Conservation (phyloP, 2,797 vertebrate species). For the Enteromius paludinosus region DNA sequence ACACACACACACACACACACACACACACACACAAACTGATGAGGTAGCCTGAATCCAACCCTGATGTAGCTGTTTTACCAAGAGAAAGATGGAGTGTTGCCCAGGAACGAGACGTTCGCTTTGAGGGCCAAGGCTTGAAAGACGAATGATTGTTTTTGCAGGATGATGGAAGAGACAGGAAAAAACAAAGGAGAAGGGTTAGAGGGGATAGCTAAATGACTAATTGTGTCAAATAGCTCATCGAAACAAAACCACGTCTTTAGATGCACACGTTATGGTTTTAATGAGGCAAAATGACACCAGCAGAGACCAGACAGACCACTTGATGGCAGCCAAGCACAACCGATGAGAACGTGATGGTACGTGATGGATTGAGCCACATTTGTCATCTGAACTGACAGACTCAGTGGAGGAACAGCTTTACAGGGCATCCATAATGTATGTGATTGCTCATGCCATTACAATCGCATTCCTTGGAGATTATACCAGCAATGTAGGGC, state of each 20-base stretch:
- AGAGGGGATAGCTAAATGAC: slow-evolving; percentile 37
- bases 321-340: slow-evolving; percentile 76
- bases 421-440: slow-evolving; percentile 71
- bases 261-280: slow-evolving; percentile 6
- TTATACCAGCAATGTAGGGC: slow-evolving; percentile 45
- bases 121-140: slow-evolving; percentile 27
- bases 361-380: slow-evolving; percentile 21
- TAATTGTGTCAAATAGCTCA: slow-evolving; percentile 28
- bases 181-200: slow-evolving; percentile 21
- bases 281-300: slow-evolving; percentile 11
- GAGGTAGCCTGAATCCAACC: slow-evolving; percentile 44
- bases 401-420: slow-evolving; percentile 50
- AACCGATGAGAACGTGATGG: slow-evolving; percentile 24
- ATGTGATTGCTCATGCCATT: slow-evolving; percentile 73
- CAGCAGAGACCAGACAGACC: slow-evolving; percentile 47
- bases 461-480: slow-evolving; percentile 63
- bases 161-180: slow-evolving; percentile 26
- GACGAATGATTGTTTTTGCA: slow-evolving; percentile 26
- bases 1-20: slow-evolving; percentile 17
- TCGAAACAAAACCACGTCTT: slow-evolving; percentile 15
- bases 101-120: slow-evolving; percentile 27
- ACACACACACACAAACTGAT: slow-evolving; percentile 18
- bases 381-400: slow-evolving; percentile 65
- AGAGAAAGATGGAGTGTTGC: slow-evolving; percentile 37
- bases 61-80: slow-evolving; percentile 33